phyloP scores from a whole-genome alignment of 1,140 invertebrate species.

The Leguminivora glycinivorella region DNA sequence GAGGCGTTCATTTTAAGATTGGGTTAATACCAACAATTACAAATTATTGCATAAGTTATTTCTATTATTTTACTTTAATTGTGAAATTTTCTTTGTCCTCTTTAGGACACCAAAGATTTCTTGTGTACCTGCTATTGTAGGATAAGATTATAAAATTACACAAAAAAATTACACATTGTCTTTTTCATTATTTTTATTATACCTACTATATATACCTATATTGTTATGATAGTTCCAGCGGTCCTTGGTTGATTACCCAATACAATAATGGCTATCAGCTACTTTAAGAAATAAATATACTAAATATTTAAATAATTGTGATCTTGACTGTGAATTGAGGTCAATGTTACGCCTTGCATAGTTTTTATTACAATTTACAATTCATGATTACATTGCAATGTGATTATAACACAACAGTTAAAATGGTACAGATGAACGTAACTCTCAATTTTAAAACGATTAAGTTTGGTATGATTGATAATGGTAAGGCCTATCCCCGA shows the following conservation, averaged over 20 bases:
- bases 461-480: too few relatives aligned
- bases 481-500: too few relatives aligned
- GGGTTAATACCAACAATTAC: neutral
- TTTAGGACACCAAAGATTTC: constrained; percentile 19
- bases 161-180: neutral
- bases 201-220: too few relatives aligned
- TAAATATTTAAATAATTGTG: neutral
- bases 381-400: too few relatives aligned
- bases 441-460: too few relatives aligned
- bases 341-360: constrained; percentile 3
- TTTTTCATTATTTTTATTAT: neutral
- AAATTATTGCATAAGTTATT: constrained; percentile 2
- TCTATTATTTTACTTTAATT: neutral
- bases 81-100: constrained; percentile 22
- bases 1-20: too few relatives aligned
- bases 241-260: too few relatives aligned
- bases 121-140: constrained; percentile 20
- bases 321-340: constrained; percentile 4
- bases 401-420: too few relatives aligned
- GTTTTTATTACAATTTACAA: neutral
- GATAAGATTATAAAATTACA: constrained; percentile 1
- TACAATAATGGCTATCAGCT: neutral
- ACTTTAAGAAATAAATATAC: constrained; percentile 5
- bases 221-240: too few relatives aligned
- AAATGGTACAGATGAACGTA: too few relatives aligned